These are phyloP conservation scores for Glandiceps talaboti DNA, from an alignment of 53 echinoderm and acorn worm genomes.

Conservation along the genomic window DNA sequence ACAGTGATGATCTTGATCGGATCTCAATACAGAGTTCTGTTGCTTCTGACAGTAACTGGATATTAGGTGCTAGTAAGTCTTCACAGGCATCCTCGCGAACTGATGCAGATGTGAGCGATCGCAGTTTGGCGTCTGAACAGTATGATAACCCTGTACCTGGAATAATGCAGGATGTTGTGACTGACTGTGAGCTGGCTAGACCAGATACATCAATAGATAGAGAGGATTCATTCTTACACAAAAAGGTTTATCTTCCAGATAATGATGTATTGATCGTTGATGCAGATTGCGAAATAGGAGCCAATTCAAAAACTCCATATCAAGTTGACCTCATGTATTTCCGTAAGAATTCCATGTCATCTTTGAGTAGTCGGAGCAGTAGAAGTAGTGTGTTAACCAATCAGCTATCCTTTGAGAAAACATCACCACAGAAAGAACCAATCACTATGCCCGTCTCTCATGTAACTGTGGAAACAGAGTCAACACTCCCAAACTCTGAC, in stretches of 20 bases:
- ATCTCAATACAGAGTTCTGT: neutral
- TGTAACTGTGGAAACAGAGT: too few species aligned
- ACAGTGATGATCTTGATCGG: slow-evolving; percentile 29
- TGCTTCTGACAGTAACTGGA: slow-evolving; percentile 33
- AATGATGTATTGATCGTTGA: neutral
- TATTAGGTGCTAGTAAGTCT: slow-evolving; percentile 9
- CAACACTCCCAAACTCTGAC: too few species aligned
- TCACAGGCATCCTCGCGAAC: neutral
- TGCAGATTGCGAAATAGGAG: neutral
- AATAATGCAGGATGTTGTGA: slow-evolving; percentile 22
- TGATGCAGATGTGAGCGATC: slow-evolving; percentile 15
- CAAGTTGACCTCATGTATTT: neutral
- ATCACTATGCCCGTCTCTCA: too few species aligned
- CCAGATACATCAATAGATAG: neutral
- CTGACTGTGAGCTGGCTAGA: neutral
- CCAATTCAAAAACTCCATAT: neutral
- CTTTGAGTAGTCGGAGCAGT: neutral
- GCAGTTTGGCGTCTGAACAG: neutral
- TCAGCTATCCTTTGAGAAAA: too few species aligned
- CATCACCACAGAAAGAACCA: too few species aligned
- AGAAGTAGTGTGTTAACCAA: neutral
- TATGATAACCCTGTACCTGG: slow-evolving; percentile 32
- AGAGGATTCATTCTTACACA: neutral
- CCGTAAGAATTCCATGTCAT: neutral
- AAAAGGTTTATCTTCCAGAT: neutral